A percentile compares a stretch with the other conserved stretches of the same genome.
Conservation (phyloP, 2,888 invertebrate species). For the Thecophora atra region DNA sequence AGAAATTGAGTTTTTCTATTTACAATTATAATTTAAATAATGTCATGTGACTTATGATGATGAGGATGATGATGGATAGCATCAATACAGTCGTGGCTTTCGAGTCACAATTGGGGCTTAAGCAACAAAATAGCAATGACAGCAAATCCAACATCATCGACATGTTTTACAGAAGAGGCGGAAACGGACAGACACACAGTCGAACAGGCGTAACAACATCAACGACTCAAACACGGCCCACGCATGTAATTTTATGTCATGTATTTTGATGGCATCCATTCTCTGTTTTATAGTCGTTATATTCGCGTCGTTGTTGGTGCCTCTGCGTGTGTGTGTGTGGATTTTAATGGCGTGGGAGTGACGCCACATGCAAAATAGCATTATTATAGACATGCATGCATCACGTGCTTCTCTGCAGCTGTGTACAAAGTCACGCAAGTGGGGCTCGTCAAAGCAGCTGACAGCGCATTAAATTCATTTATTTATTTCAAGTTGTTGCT, state of each 20-base stretch:
- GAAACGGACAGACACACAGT: background rate
- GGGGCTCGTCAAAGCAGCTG: background rate
- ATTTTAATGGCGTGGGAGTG: background rate
- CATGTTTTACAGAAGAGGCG: constrained; percentile 24
- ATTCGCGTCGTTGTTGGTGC: constrained; percentile 8
- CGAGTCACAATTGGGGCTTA: background rate
- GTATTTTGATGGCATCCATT: constrained; percentile 29
- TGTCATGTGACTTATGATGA: constrained; percentile 38
- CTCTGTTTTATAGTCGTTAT: constrained; percentile 17
- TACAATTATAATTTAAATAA: constrained; percentile 41
- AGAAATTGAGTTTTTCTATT: constrained; percentile 47
- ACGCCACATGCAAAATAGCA: constrained; percentile 10
- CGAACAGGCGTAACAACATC: background rate
- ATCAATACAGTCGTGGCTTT: constrained; percentile 38
- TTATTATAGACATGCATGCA: constrained; percentile 8
- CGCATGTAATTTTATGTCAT: constrained; percentile 33
- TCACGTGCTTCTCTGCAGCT: background rate
- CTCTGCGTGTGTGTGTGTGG: background rate
- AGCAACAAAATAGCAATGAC: constrained; percentile 13
- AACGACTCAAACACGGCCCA: constrained; percentile 21
- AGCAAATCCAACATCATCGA: constrained; percentile 37
- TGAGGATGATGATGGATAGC: constrained; percentile 47
- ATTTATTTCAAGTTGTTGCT: constrained; percentile 19
- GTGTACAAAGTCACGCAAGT: background rate
- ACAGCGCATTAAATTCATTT: constrained; percentile 32